Evolutionary conservation across 2,888 invertebrate species (phyloP), one percentile per base, ranked within the genome.

Genomic region (Phalera bucephala): DNA sequence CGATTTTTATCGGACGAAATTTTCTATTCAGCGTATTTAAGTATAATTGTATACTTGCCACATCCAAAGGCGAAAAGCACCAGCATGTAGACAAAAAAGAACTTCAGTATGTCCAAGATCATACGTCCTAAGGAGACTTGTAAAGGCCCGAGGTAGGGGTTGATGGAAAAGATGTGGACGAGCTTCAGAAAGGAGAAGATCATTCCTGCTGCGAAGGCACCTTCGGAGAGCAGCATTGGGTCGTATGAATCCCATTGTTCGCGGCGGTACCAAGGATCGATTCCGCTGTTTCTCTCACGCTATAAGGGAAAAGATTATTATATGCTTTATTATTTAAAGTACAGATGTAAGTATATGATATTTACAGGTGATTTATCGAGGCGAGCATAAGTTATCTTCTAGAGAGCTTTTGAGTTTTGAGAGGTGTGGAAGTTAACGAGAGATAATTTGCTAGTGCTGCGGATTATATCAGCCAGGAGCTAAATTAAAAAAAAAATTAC

Each of bases 161-260:
- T 98, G 49, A 99, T 96, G 45, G 97, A 98, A 91, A 98, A 98
- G 72, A 98, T 97, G 80, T 98, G 98, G 11, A 99, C 98, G 67
- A 99, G 92, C 80, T 99, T 99, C 39, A 99, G 91, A 67, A 96
- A 97, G 45, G 97, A 97, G 82, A 97, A 98, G 64, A 99, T 98
- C 95, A 98, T 99, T 56, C 97, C 98, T 0, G 98, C 98, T 0
- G 98, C 98, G 76, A 99, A 99, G 25, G 98, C 95, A 31, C 97
- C 96, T 83, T 97, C 97, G 0, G 97, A 96, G 8, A 99, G 91
- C 11, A 99, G 86, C 94, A 98, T 97, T 0, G 99, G 99, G 84
- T 99, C 98, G 77, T 95, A 98, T 0, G 96, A 95, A 76, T 97
- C 95, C 99, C 99, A 99, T 46, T 95, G 91, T 66, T 97, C 96